phyloP scores from a whole-genome alignment of 2,797 vertebrate genomes.

The Peromyscus melanophrys region DNA sequence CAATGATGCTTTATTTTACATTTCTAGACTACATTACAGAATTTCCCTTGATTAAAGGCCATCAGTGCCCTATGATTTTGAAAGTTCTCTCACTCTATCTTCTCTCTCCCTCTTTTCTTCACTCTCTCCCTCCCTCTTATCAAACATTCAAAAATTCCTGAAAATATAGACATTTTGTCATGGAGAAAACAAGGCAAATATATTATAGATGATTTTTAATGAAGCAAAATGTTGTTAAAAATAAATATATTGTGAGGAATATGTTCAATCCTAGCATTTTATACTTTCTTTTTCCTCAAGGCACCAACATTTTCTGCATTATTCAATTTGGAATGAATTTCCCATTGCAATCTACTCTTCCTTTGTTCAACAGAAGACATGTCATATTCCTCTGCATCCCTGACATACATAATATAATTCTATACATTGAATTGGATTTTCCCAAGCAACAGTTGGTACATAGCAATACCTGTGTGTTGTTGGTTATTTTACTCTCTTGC shows the following conservation, averaged over 20 bases:
- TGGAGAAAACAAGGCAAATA: not conserved
- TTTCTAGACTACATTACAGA: not conserved
- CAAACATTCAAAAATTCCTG: not conserved
- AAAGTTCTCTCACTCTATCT: not conserved
- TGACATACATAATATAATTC: no score
- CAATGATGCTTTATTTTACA: conserved; percentile 23
- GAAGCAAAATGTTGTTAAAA: not conserved
- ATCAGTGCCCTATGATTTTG: not conserved
- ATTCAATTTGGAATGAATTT: not conserved
- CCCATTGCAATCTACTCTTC: not conserved
- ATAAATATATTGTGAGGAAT: no score
- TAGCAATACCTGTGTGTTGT: no score
- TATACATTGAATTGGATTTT: no score
- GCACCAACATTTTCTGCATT: conserved; percentile 7
- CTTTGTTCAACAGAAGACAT: not conserved
- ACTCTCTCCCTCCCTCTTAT: not conserved
- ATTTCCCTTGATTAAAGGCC: not conserved
- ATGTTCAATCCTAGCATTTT: not conserved
- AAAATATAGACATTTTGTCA: not conserved
- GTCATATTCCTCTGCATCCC: no score
- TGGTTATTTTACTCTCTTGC: no score
- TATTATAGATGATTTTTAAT: conserved; percentile 3
- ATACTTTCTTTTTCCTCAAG: not conserved
- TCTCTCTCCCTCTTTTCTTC: not conserved
- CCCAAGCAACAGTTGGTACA: no score